These are phyloP conservation scores for Nesidiocoris tenuis DNA, from an alignment of 2,888 invertebrate genomes.

Conservation along the genomic window DNA sequence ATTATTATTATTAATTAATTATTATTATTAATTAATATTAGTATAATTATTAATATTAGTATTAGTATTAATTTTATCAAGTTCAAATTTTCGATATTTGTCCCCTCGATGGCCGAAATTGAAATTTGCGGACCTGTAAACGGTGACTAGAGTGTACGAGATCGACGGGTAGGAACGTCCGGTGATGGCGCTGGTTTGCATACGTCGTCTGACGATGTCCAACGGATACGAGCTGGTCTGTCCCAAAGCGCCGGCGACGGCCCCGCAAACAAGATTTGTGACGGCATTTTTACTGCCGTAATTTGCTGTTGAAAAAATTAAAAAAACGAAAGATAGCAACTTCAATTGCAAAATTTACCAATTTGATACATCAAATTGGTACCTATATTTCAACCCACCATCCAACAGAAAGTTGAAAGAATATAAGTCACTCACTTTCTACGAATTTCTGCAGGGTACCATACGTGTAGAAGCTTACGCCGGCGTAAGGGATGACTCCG, in stretches of 20 bases:
- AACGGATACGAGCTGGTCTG: conserved; percentile 96
- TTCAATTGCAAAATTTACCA: no score
- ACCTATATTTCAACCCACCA: no score
- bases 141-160: conserved; percentile 64
- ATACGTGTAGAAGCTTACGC: conserved; percentile 95
- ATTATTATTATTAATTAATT: no score
- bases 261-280: conserved; percentile 71
- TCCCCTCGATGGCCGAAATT: no score
- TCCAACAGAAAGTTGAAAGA: no score
- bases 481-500: conserved; percentile 95
- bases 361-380: no score
- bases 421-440: conserved; percentile 64
- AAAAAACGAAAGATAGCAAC: no score
- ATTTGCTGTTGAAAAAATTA: conserved; percentile 30
- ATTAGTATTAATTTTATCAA: no score
- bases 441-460: conserved; percentile 85
- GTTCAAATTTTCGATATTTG: no score
- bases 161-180: conserved; percentile 61
- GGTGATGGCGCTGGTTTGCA: conserved; percentile 65
- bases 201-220: conserved; percentile 80
- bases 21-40: no score
- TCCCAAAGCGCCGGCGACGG: conserved; percentile 86
- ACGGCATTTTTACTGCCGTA: conserved; percentile 44
- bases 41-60: no score
- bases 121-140: conserved; percentile 68